Evolutionary conservation across 2,797 vertebrate species (phyloP).

Genomic region (Oophaga sylvatica): DNA sequence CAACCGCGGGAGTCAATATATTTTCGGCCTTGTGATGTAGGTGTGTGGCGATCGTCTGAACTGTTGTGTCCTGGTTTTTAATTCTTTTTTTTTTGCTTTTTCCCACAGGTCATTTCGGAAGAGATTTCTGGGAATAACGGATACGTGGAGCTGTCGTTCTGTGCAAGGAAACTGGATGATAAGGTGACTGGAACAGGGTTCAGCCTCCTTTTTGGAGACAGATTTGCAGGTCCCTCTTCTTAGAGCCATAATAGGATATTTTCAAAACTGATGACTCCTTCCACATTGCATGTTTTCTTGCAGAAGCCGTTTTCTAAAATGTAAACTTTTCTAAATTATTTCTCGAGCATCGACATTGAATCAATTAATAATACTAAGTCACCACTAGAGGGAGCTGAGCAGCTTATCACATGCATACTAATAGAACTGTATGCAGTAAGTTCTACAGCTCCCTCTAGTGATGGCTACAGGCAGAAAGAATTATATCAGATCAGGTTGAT

Average conservation of each 20-base stretch:
- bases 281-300: too few species aligned
- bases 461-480: too few species aligned
- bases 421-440: too few species aligned
- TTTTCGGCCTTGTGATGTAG: neutral
- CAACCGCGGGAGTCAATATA: neutral
- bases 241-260: neutral
- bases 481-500: too few species aligned
- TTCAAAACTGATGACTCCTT: neutral
- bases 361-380: too few species aligned
- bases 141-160: constrained; percentile 90
- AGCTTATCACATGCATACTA: too few species aligned
- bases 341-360: too few species aligned
- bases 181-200: constrained; percentile 77
- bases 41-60: neutral
- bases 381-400: too few species aligned
- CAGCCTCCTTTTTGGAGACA: neutral
- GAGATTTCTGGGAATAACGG: constrained; percentile 96
- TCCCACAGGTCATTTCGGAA: constrained; percentile 85
- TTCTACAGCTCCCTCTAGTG: too few species aligned
- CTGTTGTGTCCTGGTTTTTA: neutral
- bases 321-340: too few species aligned
- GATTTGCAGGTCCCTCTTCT: neutral
- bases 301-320: too few species aligned
- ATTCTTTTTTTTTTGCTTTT: neutral
- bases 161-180: constrained; percentile 92